These are phyloP conservation scores for Mantis religiosa DNA, from an alignment of 2,888 invertebrate genomes.

Conservation along the genomic window DNA sequence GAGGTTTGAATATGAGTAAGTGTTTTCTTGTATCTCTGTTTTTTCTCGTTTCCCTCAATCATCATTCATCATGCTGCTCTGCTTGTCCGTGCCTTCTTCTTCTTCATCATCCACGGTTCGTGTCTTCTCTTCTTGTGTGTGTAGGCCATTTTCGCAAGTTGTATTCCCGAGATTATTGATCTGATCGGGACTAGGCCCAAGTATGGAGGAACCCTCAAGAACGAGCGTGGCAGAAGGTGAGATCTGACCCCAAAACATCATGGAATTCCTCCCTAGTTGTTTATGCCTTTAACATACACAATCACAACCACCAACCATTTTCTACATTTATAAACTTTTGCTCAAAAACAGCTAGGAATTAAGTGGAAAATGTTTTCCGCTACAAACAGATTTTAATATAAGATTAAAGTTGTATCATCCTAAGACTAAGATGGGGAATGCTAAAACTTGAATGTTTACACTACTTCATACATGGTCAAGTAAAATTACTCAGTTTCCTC, in stretches of 20 bases:
- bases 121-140: slow-evolving; percentile 21
- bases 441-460: neutral
- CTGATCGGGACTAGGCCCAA: slow-evolving; percentile 99
- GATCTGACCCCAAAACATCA: slow-evolving; percentile 48
- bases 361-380: too few species aligned
- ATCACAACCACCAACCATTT: slow-evolving; percentile 8
- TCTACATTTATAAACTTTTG: neutral
- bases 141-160: slow-evolving; percentile 99
- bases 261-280: neutral
- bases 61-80: slow-evolving; percentile 14
- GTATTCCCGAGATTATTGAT: slow-evolving; percentile 99
- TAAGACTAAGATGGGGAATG: neutral
- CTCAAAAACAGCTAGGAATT: neutral
- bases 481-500: neutral
- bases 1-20: slow-evolving; percentile 18
- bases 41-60: slow-evolving; percentile 21
- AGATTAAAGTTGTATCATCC: neutral
- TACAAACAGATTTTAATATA: neutral
- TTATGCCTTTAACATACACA: neutral
- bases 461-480: neutral
- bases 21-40: slow-evolving; percentile 21
- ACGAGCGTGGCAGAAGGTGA: slow-evolving; percentile 99
- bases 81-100: slow-evolving; percentile 14
- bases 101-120: slow-evolving; percentile 17
- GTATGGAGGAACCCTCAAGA: slow-evolving; percentile 99